phyloP scores from a whole-genome alignment of 2,113 vertebrate genomes.

The Coturnix japonica region DNA sequence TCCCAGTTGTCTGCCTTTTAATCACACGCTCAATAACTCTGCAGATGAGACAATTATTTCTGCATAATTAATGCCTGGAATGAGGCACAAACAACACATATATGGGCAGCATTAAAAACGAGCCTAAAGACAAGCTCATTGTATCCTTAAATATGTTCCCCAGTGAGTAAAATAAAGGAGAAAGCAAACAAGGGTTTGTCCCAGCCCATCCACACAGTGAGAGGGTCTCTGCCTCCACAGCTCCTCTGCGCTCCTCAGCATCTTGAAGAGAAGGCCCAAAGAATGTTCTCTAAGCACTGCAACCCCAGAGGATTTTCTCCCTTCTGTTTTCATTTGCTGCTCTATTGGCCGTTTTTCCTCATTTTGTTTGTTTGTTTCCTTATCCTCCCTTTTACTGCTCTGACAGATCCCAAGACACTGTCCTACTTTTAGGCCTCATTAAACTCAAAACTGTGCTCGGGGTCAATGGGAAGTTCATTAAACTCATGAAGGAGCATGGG shows the following conservation, averaged over 20 bases:
- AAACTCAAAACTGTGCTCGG: not conserved
- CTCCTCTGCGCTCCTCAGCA: not conserved
- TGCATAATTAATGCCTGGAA: conserved; percentile 51
- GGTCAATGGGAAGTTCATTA: conserved; percentile 41
- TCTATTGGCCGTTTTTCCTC: not conserved
- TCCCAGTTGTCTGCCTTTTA: conserved; percentile 49
- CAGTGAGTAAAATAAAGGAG: not conserved
- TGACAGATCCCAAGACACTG: not conserved
- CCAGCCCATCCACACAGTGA: not conserved
- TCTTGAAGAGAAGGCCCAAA: not conserved
- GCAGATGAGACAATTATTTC: conserved; percentile 64
- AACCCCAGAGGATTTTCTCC: not conserved
- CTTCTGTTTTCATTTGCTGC: not conserved
- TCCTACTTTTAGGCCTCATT: conserved; percentile 5
- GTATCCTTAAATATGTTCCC: not conserved
- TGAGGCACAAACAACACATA: conserved; percentile 41
- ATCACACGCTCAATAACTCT: conserved; percentile 61
- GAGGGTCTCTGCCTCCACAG: not conserved
- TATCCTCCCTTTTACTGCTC: not conserved
- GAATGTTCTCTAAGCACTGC: not conserved
- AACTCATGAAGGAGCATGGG: not conserved
- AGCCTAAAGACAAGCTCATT: not conserved
- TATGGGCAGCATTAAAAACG: not conserved
- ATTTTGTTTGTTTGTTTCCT: not conserved
- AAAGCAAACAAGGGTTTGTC: not conserved